Conservation (phyloP, 92 coral and sea anemone genomes). For the Palythoa grandis region DNA sequence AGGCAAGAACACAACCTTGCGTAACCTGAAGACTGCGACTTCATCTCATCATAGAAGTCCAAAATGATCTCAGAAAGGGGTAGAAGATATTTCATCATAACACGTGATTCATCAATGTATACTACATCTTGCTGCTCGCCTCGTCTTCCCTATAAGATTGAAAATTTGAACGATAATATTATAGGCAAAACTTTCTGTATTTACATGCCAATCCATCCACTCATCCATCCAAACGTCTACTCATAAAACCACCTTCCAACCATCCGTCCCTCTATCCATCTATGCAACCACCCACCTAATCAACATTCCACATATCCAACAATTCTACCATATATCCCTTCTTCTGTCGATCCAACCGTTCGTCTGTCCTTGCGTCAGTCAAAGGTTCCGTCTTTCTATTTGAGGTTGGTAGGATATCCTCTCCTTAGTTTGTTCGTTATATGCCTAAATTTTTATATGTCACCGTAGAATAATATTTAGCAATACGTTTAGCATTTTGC, state of each 20-base stretch:
- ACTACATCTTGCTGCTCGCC: slow-evolving; percentile 91
- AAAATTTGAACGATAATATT: background rate
- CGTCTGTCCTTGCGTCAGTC: background rate
- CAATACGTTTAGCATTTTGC: too few species aligned
- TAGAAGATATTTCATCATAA: slow-evolving; percentile 88
- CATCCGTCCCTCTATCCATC: background rate
- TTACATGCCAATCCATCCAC: background rate
- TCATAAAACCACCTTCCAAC: background rate
- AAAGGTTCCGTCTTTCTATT: too few species aligned
- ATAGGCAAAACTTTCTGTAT: too few species aligned
- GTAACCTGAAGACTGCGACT: slow-evolving; percentile 92
- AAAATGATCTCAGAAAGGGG: slow-evolving; percentile 90
- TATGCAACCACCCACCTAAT: background rate
- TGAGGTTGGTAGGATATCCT: too few species aligned
- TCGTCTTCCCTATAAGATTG: slow-evolving; percentile 31
- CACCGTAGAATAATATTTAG: too few species aligned
- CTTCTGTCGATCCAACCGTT: background rate
- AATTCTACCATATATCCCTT: background rate
- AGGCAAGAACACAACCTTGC: slow-evolving; percentile 71
- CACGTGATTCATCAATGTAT: slow-evolving; percentile 90
- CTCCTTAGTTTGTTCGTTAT: too few species aligned
- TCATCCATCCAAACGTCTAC: background rate
- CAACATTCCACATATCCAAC: background rate
- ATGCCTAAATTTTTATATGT: too few species aligned
- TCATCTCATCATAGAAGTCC: slow-evolving; percentile 95